A percentile compares a stretch with the other conserved stretches of the same genome.
Evolutionary conservation across 2,888 invertebrate species (phyloP).

Genomic region (Eurytoma californica): DNA sequence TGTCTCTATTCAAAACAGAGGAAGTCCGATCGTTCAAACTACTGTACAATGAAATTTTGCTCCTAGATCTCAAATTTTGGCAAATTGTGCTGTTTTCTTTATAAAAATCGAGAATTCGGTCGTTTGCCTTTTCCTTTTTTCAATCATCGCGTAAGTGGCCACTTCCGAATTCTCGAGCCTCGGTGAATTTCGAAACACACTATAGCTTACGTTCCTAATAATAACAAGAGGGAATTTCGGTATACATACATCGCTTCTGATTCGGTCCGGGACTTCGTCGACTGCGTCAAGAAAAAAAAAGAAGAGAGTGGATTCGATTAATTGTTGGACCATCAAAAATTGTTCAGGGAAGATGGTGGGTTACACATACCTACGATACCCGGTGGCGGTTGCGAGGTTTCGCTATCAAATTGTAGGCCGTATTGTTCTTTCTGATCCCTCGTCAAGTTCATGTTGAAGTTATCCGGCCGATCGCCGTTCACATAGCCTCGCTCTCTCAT

Average conservation of each 20-base stretch:
- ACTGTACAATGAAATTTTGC: not conserved
- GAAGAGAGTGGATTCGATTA: not conserved
- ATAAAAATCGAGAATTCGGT: not conserved
- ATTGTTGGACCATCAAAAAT: not conserved
- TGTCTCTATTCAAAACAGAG: too few species aligned
- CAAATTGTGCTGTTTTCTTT: slow-evolving; percentile 1
- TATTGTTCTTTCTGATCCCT: slow-evolving; percentile 85
- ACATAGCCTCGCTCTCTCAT: slow-evolving; percentile 60
- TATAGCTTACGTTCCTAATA: not conserved
- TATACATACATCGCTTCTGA: slow-evolving; percentile 66
- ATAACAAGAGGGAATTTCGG: not conserved
- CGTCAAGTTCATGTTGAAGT: slow-evolving; percentile 84
- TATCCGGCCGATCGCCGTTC: slow-evolving; percentile 70
- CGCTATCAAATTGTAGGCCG: slow-evolving; percentile 81
- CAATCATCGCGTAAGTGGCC: too few species aligned
- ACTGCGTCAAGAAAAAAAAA: slow-evolving; percentile 54
- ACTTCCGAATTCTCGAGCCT: too few species aligned
- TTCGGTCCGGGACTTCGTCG: slow-evolving; percentile 70
- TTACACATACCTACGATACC: slow-evolving; percentile 69
- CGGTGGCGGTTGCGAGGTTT: slow-evolving; percentile 56
- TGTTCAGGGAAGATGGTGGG: not conserved
- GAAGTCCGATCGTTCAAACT: too few species aligned
- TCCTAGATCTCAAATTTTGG: not conserved
- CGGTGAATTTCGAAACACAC: too few species aligned
- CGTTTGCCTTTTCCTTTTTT: too few species aligned